Evolutionary conservation across 1,140 invertebrate genomes (phyloP).

Genomic region (Pectinophora gossypiella): DNA sequence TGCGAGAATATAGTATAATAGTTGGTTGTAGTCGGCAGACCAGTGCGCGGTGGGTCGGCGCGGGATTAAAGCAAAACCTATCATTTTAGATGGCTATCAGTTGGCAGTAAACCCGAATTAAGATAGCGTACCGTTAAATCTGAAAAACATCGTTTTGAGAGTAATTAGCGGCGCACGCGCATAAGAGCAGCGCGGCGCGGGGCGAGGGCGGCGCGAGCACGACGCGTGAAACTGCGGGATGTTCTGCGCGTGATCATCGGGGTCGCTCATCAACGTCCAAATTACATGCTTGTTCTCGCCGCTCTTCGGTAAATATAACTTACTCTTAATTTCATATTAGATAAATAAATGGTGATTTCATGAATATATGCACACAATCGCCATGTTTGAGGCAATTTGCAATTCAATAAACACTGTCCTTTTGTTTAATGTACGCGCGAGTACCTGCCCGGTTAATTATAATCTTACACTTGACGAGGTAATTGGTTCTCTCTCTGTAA

Average conservation of each 20-base stretch:
- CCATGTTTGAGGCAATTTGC: too few species aligned
- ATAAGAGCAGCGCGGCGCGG: constrained; percentile 26
- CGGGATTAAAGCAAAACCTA: not conserved
- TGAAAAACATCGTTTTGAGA: constrained; percentile 28
- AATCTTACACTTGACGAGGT: too few species aligned
- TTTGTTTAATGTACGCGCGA: too few species aligned
- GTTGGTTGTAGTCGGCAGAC: too few species aligned
- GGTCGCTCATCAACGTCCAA: constrained; percentile 16
- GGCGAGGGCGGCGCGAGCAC: constrained; percentile 15
- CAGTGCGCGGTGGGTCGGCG: too few species aligned
- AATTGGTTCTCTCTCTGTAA: too few species aligned
- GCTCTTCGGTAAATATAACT: not conserved
- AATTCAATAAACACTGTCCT: too few species aligned
- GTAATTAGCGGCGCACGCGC: constrained; percentile 24
- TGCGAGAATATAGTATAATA: too few species aligned
- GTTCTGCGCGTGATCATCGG: constrained; percentile 22
- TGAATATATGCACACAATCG: too few species aligned
- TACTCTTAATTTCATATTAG: too few species aligned
- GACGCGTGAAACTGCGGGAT: not conserved
- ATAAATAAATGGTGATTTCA: too few species aligned
- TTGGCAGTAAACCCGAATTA: constrained; percentile 15
- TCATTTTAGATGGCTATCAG: not conserved
- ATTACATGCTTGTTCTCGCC: constrained; percentile 9
- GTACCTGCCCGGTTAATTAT: too few species aligned
- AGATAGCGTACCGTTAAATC: constrained; percentile 24